Evolutionary conservation across 2,888 invertebrate genomes (phyloP), one percentile per base, ranked within the genome.

Genomic region (Galeruca laticollis): DNA sequence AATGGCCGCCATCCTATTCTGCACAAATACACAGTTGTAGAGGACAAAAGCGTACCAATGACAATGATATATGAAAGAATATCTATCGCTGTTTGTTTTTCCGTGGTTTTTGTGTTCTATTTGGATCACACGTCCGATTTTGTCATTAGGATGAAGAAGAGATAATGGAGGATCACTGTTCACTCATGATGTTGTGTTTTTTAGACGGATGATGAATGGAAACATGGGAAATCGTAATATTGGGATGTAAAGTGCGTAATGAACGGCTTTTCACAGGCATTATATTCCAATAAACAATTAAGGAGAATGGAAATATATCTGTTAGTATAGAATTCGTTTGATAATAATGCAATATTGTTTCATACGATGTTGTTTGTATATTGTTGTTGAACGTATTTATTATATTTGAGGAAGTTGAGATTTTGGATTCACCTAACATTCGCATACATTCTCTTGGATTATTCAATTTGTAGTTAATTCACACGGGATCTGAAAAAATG

Each of bases 11-110:
- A 54, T 33, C 15, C 33, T 33, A 3, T 18, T 18, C 56, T 35
- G 56, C 18, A 57, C 15, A 33, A 57, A 65, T 35, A 59, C 37
- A 65, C 65, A 56, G 43, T 68, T 63, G 51, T 40, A 40, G 61
- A n/a, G 62, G 57, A 70, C 70, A 70, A 70, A 70, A 61, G 67
- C 59, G 37, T 49, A 21, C 43, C 21, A 56, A 40, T 70, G 67
- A 67, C 70, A 70, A 67, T 70, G 70, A 70, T 70, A 67, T 67
- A 70, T 70, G 60, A 63, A 67, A 62, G 67, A 57, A 62, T 70
- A 60, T 62, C 57, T 67, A 68, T 63, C 56, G 49, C 21, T 49
- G 57, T 62, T 68, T 62, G 68, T 68, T 64, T 35, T 59, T 64
- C 52, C 40, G 49, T 33, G 43, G 63, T 64, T 31, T 47, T 47